Percentiles rank a stretch among this genome's conserved stretches.
phyloP scores from a whole-genome alignment of 2,797 vertebrate genomes.

The Sebastes alutus region DNA sequence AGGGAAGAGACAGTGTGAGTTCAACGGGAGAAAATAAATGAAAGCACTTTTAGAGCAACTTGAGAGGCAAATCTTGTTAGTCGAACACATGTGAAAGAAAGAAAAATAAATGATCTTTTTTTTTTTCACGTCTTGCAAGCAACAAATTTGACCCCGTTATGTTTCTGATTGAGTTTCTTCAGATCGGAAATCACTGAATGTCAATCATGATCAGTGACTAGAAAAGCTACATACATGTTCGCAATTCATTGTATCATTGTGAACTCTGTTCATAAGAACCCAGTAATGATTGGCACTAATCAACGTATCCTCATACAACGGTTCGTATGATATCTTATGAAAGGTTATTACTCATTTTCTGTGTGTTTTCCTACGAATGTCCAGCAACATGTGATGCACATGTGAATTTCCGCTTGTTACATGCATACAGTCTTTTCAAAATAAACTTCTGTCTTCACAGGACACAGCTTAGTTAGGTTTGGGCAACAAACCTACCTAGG shows the following conservation, averaged over 20 bases:
- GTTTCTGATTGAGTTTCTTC: not conserved
- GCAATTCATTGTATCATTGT: not conserved
- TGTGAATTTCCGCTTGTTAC: no score
- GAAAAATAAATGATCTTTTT: not conserved
- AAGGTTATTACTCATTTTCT: no score
- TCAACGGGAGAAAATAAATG: slow-evolving; percentile 48
- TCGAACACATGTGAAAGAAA: slow-evolving; percentile 17
- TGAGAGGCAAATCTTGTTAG: slow-evolving; percentile 48
- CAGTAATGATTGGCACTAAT: not conserved
- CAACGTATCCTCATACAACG: no score
- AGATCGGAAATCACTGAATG: not conserved
- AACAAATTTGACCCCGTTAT: not conserved
- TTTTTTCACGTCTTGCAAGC: no score
- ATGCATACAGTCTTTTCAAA: no score
- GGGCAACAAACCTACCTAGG: no score
- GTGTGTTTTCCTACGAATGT: no score
- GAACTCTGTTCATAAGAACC: not conserved
- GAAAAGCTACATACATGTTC: not conserved
- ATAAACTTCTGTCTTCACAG: no score
- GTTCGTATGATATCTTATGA: no score
- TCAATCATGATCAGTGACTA: not conserved
- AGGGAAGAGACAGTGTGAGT: slow-evolving; percentile 41
- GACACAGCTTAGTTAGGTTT: no score
- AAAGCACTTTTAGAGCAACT: slow-evolving; percentile 49
- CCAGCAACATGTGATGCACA: no score